These are phyloP conservation scores for Apamea anceps DNA, from an alignment of 2,888 invertebrate genomes.

Conservation along the genomic window DNA sequence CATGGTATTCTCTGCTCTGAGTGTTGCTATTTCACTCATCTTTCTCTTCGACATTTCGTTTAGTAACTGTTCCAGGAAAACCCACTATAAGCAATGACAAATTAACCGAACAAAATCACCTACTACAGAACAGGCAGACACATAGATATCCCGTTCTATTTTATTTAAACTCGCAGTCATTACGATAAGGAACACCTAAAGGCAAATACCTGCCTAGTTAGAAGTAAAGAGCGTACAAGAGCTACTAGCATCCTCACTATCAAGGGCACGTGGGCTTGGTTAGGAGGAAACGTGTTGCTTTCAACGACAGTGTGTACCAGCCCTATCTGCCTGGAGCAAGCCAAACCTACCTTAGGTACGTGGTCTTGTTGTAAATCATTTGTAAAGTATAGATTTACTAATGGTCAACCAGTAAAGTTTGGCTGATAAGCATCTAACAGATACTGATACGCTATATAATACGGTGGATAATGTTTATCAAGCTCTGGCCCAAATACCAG, in stretches of 20 bases:
- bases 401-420: background rate
- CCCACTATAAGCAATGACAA: too few relatives aligned
- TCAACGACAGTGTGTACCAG: constrained; percentile 18
- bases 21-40: background rate
- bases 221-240: constrained; percentile 35
- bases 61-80: background rate
- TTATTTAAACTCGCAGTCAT: background rate
- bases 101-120: background rate
- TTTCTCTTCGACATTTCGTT: background rate
- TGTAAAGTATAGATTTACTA: background rate
- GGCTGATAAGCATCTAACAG: background rate
- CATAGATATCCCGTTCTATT: background rate
- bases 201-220: constrained; percentile 32
- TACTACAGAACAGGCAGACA: background rate
- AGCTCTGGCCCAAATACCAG: constrained; percentile 21
- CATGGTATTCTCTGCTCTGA: background rate
- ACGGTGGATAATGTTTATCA: background rate
- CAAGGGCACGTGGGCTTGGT: constrained; percentile 23
- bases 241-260: constrained; percentile 35
- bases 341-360: background rate
- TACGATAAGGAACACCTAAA: constrained; percentile 16
- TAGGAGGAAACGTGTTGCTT: constrained; percentile 9
- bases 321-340: background rate
- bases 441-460: background rate
- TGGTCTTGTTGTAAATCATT: constrained; percentile 6